These are phyloP conservation scores for Acanthurus lineatus DNA, from an alignment of 2,797 vertebrate species.

Conservation along the genomic window DNA sequence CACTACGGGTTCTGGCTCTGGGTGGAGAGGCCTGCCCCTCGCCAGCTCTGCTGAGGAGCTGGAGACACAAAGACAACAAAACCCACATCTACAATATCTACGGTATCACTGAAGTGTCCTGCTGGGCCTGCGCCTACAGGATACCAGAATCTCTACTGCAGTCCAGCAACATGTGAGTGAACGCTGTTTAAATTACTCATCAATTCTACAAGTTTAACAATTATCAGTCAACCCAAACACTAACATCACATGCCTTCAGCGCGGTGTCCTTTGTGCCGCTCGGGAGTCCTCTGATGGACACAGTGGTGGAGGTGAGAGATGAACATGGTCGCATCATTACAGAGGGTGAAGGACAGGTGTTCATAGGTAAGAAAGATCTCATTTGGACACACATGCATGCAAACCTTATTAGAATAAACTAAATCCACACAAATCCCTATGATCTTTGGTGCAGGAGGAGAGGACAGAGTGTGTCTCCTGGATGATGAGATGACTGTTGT, in stretches of 20 bases:
- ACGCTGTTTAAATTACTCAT: background rate
- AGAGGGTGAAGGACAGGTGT: constrained; percentile 93
- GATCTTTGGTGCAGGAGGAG: constrained; percentile 85
- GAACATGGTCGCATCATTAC: constrained; percentile 79
- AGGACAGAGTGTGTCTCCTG: constrained; percentile 92
- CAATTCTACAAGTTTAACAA: background rate
- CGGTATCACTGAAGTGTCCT: constrained; percentile 96
- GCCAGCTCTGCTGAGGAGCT: constrained; percentile 85
- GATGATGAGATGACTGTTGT: constrained; percentile 86
- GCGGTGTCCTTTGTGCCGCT: constrained; percentile 83
- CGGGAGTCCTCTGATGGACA: constrained; percentile 90
- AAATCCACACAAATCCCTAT: background rate
- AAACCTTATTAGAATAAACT: background rate
- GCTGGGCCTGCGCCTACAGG: constrained; percentile 92
- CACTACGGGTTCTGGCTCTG: constrained; percentile 92
- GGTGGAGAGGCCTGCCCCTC: constrained; percentile 94
- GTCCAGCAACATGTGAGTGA: constrained; percentile 62
- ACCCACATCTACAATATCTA: constrained; percentile 95
- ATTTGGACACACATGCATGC: background rate
- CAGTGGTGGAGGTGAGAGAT: constrained; percentile 91
- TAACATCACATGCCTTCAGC: constrained; percentile 69
- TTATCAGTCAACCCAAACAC: background rate
- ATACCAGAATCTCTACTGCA: constrained; percentile 84
- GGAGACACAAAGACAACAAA: constrained; percentile 90
- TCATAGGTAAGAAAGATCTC: constrained; percentile 88